Evolutionary conservation across 2,888 invertebrate genomes (phyloP).

Genomic region (Asteroscopus sphinx): DNA sequence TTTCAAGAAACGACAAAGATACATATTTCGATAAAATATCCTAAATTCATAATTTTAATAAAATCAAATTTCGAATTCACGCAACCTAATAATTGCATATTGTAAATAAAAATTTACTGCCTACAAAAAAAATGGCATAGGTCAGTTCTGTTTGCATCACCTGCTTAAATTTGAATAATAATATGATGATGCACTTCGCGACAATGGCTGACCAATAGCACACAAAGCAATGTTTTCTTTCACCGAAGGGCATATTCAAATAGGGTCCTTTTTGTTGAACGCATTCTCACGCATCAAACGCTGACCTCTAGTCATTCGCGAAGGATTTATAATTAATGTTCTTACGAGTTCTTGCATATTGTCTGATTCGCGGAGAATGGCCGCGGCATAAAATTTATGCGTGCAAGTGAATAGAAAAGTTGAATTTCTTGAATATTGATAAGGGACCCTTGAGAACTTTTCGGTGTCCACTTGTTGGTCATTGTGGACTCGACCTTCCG

Average conservation of each 20-base stretch:
- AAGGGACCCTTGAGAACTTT: constrained; percentile 77
- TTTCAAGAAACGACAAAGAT: neutral
- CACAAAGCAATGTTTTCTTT: constrained; percentile 84
- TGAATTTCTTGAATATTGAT: constrained; percentile 88
- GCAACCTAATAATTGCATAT: constrained; percentile 54
- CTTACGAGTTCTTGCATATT: constrained; percentile 76
- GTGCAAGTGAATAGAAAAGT: constrained; percentile 78
- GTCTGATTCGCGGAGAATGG: constrained; percentile 83
- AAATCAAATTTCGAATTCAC: constrained; percentile 22
- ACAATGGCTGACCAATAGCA: constrained; percentile 76
- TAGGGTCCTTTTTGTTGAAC: constrained; percentile 79
- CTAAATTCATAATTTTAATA: constrained; percentile 1
- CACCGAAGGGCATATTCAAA: constrained; percentile 86
- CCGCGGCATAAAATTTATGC: constrained; percentile 77
- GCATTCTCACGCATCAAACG: constrained; percentile 88
- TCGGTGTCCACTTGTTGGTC: constrained; percentile 76
- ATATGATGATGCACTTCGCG: constrained; percentile 72
- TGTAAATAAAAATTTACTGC: constrained; percentile 52
- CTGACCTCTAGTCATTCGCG: constrained; percentile 80
- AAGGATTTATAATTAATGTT: constrained; percentile 88
- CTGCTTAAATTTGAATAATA: constrained; percentile 85
- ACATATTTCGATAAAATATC: neutral
- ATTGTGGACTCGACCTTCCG: constrained; percentile 77
- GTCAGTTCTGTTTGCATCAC: constrained; percentile 84
- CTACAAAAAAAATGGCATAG: constrained; percentile 67